Conservation (phyloP, 2,888 invertebrate species). For the Clanis bilineata region DNA sequence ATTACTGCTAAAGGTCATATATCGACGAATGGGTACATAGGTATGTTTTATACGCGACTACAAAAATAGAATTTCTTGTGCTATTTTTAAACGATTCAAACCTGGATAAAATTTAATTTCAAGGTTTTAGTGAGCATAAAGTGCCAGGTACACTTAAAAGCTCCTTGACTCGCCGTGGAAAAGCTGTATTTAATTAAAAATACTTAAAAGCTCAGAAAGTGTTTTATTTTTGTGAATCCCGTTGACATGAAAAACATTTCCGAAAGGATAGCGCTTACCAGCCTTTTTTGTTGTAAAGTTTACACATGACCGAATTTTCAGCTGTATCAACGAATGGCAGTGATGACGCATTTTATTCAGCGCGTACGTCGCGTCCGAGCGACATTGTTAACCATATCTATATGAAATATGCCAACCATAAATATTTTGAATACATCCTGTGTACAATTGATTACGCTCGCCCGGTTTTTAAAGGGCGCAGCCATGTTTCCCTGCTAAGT, state of each 20-base stretch:
- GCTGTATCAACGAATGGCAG: constrained; percentile 36
- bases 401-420: constrained; percentile 51
- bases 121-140: background rate
- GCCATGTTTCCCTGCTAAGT: background rate
- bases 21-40: too few species aligned
- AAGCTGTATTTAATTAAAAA: background rate
- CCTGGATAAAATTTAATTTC: background rate
- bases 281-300: constrained; percentile 22
- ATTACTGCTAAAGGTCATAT: too few species aligned
- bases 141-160: background rate
- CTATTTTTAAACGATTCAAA: background rate
- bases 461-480: background rate
- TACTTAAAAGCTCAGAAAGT: background rate
- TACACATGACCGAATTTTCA: constrained; percentile 35
- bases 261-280: background rate
- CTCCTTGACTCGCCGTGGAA: background rate
- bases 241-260: background rate
- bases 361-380: constrained; percentile 30
- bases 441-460: constrained; percentile 30
- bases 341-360: constrained; percentile 51
- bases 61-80: too few species aligned
- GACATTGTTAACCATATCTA: constrained; percentile 42
- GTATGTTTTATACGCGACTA: too few species aligned
- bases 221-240: background rate
- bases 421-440: constrained; percentile 52